Evolutionary conservation across 2,888 invertebrate genomes (phyloP).

Genomic region (Pollenia amentaria): DNA sequence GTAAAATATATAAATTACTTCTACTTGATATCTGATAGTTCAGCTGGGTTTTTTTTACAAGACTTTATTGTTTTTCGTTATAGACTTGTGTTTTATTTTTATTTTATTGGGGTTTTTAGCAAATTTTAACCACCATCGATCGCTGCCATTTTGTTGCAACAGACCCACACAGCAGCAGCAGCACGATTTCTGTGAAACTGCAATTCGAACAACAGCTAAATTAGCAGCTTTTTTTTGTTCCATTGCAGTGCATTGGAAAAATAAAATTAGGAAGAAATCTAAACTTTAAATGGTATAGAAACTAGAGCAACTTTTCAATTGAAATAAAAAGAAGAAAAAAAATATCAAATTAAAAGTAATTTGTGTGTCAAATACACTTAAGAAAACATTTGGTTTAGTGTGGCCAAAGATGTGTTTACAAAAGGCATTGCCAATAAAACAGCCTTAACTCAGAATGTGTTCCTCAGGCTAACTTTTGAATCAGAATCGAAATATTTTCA

Average conservation of each 20-base stretch:
- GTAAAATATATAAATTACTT: conserved; percentile 31
- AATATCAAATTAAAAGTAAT: not conserved
- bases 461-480: too few relatives aligned
- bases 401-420: not conserved
- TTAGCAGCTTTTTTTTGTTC: conserved; percentile 21
- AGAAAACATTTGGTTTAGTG: not conserved
- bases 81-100: conserved; percentile 30
- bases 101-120: not conserved
- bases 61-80: conserved; percentile 21
- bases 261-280: not conserved
- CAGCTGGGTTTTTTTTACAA: conserved; percentile 32
- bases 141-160: conserved; percentile 11
- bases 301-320: not conserved
- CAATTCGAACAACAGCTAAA: conserved; percentile 13
- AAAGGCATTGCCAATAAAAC: not conserved
- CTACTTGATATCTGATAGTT: conserved; percentile 45
- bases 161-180: not conserved
- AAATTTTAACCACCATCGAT: conserved; percentile 32
- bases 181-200: conserved; percentile 35
- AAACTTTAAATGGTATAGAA: not conserved
- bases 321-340: not conserved
- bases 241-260: not conserved
- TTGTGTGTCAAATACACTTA: not conserved
- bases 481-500: too few relatives aligned
- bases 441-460: too few relatives aligned